Evolutionary conservation across 2,888 invertebrate genomes (phyloP), one percentile per base, ranked within the genome.

Genomic region (Graphium colonna): DNA sequence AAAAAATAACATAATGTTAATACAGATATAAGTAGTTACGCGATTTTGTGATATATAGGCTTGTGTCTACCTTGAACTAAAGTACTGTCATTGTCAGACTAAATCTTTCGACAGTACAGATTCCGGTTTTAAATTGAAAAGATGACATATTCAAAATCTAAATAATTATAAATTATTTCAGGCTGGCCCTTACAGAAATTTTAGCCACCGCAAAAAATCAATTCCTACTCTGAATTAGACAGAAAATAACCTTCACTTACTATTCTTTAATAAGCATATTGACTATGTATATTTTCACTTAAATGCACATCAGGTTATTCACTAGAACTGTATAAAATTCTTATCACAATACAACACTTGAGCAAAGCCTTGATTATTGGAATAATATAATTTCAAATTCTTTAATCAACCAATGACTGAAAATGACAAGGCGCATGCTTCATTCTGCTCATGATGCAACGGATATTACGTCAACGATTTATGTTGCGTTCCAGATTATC

Each of bases 191-290:
- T 17, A 48, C 28, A 39, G 52, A 50, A 18, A 60, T 57, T 62
- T 58, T 33, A 38, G 58, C 62, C 63, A 62, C 62, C 60, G 62
- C 63, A 69, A 75, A 86, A 86, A 83, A 86, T 87, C 88, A 87
- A 88, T 89, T 80, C 71, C 75, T 73, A 78, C 78, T 78, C 69
- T 71, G 75, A 71, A 75, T 70, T 72, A 71, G 68, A 75, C 67
- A 69, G 66, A 62, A 68, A 65, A 71, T 86, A 86, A 85, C 85
- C 83, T 80, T 66, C 90, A 93, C 93, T 93, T 80, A 93, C 93
- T 90, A 93, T 92, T 93, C 93, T 90, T 93, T 93, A 84, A 93
- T 93, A 86, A 93, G 90, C 93, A 93, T 93, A 77, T 81, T 92
- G 88, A 77, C 77, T 74, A 72, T 77, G 79, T 77, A 72, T 76